Conservation (phyloP, 2,797 vertebrate genomes). For the Limosa lapponica region DNA sequence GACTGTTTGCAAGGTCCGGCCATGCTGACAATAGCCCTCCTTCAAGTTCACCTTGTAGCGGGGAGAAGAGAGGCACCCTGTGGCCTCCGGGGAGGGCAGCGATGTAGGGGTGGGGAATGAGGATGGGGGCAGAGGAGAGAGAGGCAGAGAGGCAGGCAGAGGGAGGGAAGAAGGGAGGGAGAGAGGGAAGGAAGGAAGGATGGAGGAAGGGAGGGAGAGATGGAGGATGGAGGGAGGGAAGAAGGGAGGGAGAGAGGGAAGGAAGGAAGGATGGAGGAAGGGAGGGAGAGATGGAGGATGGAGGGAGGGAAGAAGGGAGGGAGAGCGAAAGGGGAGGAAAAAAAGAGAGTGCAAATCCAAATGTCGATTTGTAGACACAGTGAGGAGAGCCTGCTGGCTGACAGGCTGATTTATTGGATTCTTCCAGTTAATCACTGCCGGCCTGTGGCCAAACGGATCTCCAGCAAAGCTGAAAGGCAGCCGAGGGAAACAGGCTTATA, state of each 20-base stretch:
- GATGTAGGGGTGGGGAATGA: neutral
- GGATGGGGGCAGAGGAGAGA: neutral
- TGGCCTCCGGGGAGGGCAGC: neutral
- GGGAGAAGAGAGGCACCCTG: conserved; percentile 52
- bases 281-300: too few relatives aligned
- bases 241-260: neutral
- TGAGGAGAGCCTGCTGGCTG: conserved; percentile 87
- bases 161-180: neutral
- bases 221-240: neutral
- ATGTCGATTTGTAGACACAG: conserved; percentile 88
- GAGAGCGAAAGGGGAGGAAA: conserved; percentile 3
- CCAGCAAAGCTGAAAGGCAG: conserved; percentile 89
- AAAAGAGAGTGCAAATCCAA: conserved; percentile 82
- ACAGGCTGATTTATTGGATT: conserved; percentile 97
- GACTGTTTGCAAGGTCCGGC: conserved; percentile 2
- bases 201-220: neutral
- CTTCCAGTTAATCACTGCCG: conserved; percentile 93
- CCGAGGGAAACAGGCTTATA: conserved; percentile 89
- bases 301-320: neutral
- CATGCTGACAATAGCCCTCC: conserved; percentile 23
- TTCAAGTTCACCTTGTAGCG: conserved; percentile 74
- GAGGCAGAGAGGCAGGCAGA: neutral
- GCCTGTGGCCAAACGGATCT: conserved; percentile 87
- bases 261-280: neutral
- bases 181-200: neutral